Evolutionary conservation across 2,888 invertebrate species (phyloP).

Genomic region (Drosophila maculinotata): DNA sequence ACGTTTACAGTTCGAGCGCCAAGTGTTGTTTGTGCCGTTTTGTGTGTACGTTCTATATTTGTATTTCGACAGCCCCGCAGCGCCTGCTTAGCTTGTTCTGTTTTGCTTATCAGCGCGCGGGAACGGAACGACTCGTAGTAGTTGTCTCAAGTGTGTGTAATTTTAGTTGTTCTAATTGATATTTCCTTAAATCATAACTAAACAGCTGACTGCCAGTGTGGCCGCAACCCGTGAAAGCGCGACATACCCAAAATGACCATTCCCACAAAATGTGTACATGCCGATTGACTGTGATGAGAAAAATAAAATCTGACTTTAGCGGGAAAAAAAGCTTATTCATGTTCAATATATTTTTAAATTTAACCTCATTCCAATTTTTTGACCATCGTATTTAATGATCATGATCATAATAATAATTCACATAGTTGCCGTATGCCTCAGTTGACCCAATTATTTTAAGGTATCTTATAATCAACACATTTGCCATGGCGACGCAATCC

Average conservation of each 20-base stretch:
- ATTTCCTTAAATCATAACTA: slow-evolving; percentile 36
- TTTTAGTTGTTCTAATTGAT: slow-evolving; percentile 37
- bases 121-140: slow-evolving; percentile 43
- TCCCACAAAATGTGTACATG: slow-evolving; percentile 21
- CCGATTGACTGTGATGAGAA: no score
- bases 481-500: no score
- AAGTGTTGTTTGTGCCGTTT: slow-evolving; percentile 51
- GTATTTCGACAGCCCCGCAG: slow-evolving; percentile 44
- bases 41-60: slow-evolving; percentile 52
- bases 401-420: no score
- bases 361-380: no score
- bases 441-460: no score
- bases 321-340: no score
- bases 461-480: no score
- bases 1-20: slow-evolving; percentile 62
- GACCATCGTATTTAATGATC: no score
- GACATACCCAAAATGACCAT: slow-evolving; percentile 19
- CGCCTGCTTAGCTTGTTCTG: slow-evolving; percentile 67
- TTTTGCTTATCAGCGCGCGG: slow-evolving; percentile 69
- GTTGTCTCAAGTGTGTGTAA: slow-evolving; percentile 29
- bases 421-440: no score
- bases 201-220: slow-evolving; percentile 45
- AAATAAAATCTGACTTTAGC: no score
- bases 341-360: no score
- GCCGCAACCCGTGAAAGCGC: background rate